These are phyloP conservation scores for Cephus spinipes DNA, from an alignment of 2,888 invertebrate species.

Conservation along the genomic window DNA sequence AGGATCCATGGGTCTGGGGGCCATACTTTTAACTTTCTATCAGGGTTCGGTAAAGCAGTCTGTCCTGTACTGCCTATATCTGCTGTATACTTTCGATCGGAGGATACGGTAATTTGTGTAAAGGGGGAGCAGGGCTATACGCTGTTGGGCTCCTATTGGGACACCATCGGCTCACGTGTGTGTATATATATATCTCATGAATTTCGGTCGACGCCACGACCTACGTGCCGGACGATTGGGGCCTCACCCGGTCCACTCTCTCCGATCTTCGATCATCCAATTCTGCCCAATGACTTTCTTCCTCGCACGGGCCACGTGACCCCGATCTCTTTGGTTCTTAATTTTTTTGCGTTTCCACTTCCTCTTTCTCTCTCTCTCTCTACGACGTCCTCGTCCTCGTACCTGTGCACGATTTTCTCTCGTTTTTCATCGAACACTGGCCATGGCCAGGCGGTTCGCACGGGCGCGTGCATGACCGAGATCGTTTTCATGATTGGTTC, in stretches of 20 bases:
- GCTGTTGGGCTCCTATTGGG: neutral
- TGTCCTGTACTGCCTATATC: neutral
- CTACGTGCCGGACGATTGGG: constrained; percentile 25
- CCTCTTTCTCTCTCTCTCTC: constrained; percentile 14
- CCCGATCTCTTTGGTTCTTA: constrained; percentile 36
- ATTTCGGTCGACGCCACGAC: constrained; percentile 41
- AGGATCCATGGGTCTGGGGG: neutral
- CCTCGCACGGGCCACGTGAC: constrained; percentile 39
- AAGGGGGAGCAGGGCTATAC: neutral
- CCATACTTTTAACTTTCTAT: neutral
- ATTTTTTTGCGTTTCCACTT: constrained; percentile 1
- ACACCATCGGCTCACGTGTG: too few species aligned
- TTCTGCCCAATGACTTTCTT: constrained; percentile 44
- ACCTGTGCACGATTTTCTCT: too few species aligned
- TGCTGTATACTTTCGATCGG: neutral
- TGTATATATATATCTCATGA: constrained; percentile 19
- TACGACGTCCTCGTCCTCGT: constrained; percentile 8
- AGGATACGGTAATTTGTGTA: neutral
- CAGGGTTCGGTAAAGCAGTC: neutral
- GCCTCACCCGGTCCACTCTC: constrained; percentile 44
- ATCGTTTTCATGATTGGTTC: constrained; percentile 15
- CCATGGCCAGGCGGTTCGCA: too few species aligned
- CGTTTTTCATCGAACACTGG: too few species aligned
- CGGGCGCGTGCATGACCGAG: constrained; percentile 5
- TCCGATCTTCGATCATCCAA: constrained; percentile 40